Evolutionary conservation across 2,113 vertebrate genomes (phyloP), one percentile per base, ranked within the genome.

Genomic region (Scalopus aquaticus): DNA sequence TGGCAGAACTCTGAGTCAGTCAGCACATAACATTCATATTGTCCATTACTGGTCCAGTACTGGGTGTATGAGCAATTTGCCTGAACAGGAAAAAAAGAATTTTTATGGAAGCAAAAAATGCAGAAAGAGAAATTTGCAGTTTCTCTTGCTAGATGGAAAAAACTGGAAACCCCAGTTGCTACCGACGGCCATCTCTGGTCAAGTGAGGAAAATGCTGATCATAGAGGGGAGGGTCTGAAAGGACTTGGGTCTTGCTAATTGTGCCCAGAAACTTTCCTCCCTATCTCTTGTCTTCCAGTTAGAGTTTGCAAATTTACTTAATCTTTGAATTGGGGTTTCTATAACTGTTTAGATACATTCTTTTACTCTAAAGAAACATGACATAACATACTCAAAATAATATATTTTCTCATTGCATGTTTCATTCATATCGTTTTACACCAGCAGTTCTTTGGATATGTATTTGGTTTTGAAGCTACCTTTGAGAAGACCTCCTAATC

Each of bases 401-500:
- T 39, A 24, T 82, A 32, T 20, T 91, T 93, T 72, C 56, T 88
- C 15, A 0, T 83, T n/a, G 32, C 9, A 79, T 69, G 6, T 74
- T 88, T 72, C 17, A 69, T 76, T 93, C 44, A 65, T 39, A 49
- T 64, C 64, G 24, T 11, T 95, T 22, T 70, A 73, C 8, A 83
- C 17, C 77, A 92, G n/a, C 87, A 95, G 39, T 46, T 60, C 28
- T 91, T 83, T 82, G 26, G 65, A 86, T 42, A 54, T 70, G 46
- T 54, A 51, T 82, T 62, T 94, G 62, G 88, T 54, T 93, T 84
- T 79, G 42, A 88, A 88, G 85, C 5, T 6, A 35, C 30, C 54
- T 78, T 89, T 69, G 60, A 95, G 58, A 92, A 90, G n/a, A 58
- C 30, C 78, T n/a, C 3, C n/a, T 94, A 22, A 20, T 72, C 62